A percentile compares a stretch with the other conserved stretches of the same genome.
Conservation (phyloP, 2,113 vertebrate genomes). For the Perca fluviatilis region DNA sequence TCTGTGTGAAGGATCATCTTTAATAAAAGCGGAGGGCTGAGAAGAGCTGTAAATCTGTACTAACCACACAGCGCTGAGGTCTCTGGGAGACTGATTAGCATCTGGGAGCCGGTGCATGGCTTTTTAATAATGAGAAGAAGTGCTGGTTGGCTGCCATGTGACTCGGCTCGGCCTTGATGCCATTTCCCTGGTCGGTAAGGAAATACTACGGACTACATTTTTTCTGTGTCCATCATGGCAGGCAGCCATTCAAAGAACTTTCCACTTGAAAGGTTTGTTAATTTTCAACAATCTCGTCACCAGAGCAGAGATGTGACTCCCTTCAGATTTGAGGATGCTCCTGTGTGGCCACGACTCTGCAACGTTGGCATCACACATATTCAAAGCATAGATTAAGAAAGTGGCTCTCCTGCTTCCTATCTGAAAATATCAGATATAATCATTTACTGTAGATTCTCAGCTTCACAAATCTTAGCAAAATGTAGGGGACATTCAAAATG, state of each 20-base stretch:
- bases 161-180: slow-evolving; percentile 89
- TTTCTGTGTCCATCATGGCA: slow-evolving; percentile 83
- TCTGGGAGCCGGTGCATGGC: slow-evolving; percentile 83
- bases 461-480: neutral
- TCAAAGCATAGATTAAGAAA: slow-evolving; percentile 1
- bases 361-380: neutral
- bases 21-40: slow-evolving; percentile 92
- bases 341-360: slow-evolving; percentile 19
- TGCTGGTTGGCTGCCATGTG: slow-evolving; percentile 85
- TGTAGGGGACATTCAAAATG: neutral
- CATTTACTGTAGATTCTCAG: neutral
- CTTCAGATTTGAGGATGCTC: slow-evolving; percentile 7
- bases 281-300: slow-evolving; percentile 88
- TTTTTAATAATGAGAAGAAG: slow-evolving; percentile 92
- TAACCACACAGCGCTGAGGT: slow-evolving; percentile 92
- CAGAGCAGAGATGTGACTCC: slow-evolving; percentile 69
- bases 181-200: slow-evolving; percentile 89
- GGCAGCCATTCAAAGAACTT: slow-evolving; percentile 85
- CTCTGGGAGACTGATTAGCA: slow-evolving; percentile 99
- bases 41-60: slow-evolving; percentile 92
- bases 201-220: slow-evolving; percentile 90
- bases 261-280: slow-evolving; percentile 89
- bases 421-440: neutral
- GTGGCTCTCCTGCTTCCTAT: neutral
- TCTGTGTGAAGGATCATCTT: slow-evolving; percentile 94